Evolutionary conservation across 2,888 invertebrate genomes (phyloP), one percentile per base, ranked within the genome.

Genomic region (Drosophila algonquin): DNA sequence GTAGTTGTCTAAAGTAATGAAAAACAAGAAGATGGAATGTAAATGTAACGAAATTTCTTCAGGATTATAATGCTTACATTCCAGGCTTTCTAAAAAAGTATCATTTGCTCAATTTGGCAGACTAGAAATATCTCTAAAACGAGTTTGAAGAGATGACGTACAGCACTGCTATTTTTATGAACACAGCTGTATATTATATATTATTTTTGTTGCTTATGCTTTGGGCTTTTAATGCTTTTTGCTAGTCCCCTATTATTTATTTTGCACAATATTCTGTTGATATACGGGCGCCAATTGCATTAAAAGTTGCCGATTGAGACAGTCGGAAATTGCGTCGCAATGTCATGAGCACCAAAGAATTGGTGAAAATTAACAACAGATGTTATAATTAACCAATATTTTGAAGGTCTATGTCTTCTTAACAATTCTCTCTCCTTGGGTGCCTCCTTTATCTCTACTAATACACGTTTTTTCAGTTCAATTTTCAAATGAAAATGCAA

Each of bases 251-350:
- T 63, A 71, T 71, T 21, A 58, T 54, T 70, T 81, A 59, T 59
- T 68, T 58, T 79, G 58, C 86, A 59, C 80, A 73, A 69, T 53
- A 73, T 67, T 68, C 48, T 50, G 63, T 62, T 59, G 77, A 73
- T 79, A n/a, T 55, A 50, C 35, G 40, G 32, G 8, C 48, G 48
- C 16, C 64, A 56, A 56, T 18, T 79, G 83, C 77, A 65, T 69
- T 73, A 44, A 45, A 62, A 21, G 40, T 47, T 18, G 50, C 30
- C 57, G 24, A 51, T 24, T 27, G 46, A 58, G 65, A 47, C 54
- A 58, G 54, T 18, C n/a, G 57, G 40, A 68, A 80, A 87, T 59
- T 67, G 61, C 81, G 87, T n/a, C 54, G 81, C 56, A 54, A 54
- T 44, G 35, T 46, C 27, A 8, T 16, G 30, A 53, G 35, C 21